Evolutionary conservation across 2,797 vertebrate species (phyloP), one percentile per base, ranked within the genome.

Genomic region (Paratrypauchen microcephalus): DNA sequence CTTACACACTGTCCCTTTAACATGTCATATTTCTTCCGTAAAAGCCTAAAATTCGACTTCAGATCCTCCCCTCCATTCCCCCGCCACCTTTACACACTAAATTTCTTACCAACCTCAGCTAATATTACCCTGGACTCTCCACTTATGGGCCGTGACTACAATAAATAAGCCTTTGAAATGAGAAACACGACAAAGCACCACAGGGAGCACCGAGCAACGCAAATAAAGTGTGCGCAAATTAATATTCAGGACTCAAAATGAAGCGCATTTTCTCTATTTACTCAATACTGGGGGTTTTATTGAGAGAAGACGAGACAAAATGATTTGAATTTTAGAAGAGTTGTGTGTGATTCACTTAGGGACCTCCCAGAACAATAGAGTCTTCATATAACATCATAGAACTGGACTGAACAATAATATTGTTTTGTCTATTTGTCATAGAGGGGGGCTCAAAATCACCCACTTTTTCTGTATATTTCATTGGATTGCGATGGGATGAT

Each of bases 351-450:
- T 79, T 87, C 65, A 78, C 78, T 87, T 69, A 83, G 87, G 81
- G 85, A 84, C 78, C 70, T 84, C 80, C 83, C 87, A n/a, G 15
- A 84, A 83, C 83, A 84, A 86, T 82, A 82, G 79, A 69, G 3
- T 45, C 64, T 68, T 73, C 69, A 78, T 83, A 78, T 74, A 68
- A 57, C 50, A 72, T 55, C 81, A 66, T 67, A 54, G 41, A 3
- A 26, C 41, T n/a, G 24, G 65, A 54, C 68, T n/a, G 4, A 59
- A 69, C 47, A 78, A 84, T 75, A 71, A 57, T 32, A 78, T 80
- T 71, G 9, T 75, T 85, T 65, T 48, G 52, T 76, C 68, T 68
- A 66, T 72, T 70, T 21, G 61, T 39, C 61, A 57, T 15, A 30
- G 2, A n/a, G 2, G 60, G 9, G 63, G 5, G 64, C 71, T 81